phyloP scores from a whole-genome alignment of 1,140 invertebrate genomes.

The Micrasema minimum region DNA sequence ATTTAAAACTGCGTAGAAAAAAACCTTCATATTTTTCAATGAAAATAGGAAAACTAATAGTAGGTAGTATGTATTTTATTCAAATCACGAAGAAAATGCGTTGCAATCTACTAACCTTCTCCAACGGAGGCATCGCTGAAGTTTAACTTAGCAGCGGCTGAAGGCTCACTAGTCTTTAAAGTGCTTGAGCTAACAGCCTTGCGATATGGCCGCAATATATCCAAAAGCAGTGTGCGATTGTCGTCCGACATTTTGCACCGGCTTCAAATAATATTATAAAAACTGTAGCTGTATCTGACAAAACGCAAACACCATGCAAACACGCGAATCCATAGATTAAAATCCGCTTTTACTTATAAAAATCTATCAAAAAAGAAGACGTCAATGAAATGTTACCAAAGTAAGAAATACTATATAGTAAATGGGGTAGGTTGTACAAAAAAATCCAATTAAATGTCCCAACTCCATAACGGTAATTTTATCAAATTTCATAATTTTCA shows the following conservation, averaged over 20 bases:
- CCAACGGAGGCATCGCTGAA: constrained; percentile 26
- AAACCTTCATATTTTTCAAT: too few relatives aligned
- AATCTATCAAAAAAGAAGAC: not conserved
- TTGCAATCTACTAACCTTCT: constrained; percentile 19
- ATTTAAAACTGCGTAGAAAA: not conserved
- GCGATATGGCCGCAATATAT: constrained; percentile 64
- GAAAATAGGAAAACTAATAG: not conserved
- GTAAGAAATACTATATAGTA: not conserved
- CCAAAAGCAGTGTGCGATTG: constrained; percentile 63
- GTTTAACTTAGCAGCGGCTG: constrained; percentile 40
- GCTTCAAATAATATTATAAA: not conserved
- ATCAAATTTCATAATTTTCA: too few relatives aligned
- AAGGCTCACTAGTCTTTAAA: constrained; percentile 29
- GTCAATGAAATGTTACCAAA: not conserved
- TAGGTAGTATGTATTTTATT: not conserved
- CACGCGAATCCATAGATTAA: not conserved
- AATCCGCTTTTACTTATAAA: too few relatives aligned
- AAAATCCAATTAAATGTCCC: too few relatives aligned
- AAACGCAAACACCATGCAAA: constrained; percentile 4
- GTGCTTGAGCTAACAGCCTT: constrained; percentile 58
- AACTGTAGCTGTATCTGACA: not conserved
- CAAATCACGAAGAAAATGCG: not conserved
- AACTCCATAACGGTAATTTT: too few relatives aligned
- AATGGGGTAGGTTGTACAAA: too few relatives aligned
- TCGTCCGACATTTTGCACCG: constrained; percentile 59